Evolutionary conservation across 1,140 invertebrate genomes (phyloP).

Genomic region (Muscidifurax raptorellus): DNA sequence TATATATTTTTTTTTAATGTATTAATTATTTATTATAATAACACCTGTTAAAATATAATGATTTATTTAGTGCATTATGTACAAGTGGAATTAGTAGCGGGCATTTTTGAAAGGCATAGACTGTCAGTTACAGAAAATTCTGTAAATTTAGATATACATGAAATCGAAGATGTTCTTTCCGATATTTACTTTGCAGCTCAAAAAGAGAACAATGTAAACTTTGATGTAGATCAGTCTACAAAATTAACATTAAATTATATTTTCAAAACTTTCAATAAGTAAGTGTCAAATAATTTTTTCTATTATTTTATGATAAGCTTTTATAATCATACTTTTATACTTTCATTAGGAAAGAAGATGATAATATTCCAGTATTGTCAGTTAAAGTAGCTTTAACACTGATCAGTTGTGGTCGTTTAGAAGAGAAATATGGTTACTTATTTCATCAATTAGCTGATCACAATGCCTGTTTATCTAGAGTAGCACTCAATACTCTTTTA

Average conservation of each 20-base stretch:
- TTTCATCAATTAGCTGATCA: constrained; percentile 79
- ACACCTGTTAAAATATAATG: constrained; percentile 45
- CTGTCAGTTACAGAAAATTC: constrained; percentile 75
- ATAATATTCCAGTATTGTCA: constrained; percentile 74
- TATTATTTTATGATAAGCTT: constrained; percentile 23
- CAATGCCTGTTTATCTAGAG: constrained; percentile 76
- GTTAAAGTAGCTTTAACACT: constrained; percentile 77
- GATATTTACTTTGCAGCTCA: constrained; percentile 77
- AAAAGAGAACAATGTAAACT: constrained; percentile 72
- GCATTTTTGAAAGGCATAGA: constrained; percentile 77
- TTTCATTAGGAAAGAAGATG: constrained; percentile 69
- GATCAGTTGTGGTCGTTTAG: constrained; percentile 75
- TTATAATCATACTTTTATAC: constrained; percentile 42
- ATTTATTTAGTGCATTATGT: constrained; percentile 77
- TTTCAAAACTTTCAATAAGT: constrained; percentile 76
- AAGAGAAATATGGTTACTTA: constrained; percentile 79
- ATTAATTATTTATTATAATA: constrained; percentile 20
- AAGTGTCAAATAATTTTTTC: constrained; percentile 55
- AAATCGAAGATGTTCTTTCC: constrained; percentile 76
- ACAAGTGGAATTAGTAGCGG: constrained; percentile 74
- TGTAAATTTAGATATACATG: constrained; percentile 72
- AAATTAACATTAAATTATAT: constrained; percentile 75
- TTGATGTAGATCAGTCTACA: constrained; percentile 71
- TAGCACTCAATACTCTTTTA: constrained; percentile 74
- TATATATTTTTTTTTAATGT: constrained; percentile 41